phyloP scores from a whole-genome alignment of 2,888 invertebrate genomes.

The Odontocolon sp. region DNA sequence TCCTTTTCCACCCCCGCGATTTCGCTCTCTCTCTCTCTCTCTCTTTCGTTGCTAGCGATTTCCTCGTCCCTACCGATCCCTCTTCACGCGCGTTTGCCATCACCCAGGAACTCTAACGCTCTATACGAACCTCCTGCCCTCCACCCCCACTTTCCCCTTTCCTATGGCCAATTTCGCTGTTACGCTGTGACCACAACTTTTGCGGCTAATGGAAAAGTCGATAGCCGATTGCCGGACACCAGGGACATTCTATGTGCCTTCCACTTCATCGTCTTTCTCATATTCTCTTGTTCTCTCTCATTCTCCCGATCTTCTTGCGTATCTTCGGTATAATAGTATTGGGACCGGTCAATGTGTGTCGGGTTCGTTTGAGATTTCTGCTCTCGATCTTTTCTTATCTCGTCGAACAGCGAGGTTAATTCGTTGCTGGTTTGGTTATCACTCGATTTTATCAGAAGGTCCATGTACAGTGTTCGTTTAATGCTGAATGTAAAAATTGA shows the following conservation, averaged over 20 bases:
- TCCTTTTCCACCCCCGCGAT: slow-evolving; percentile 43
- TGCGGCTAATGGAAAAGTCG: slow-evolving; percentile 79
- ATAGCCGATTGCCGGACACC: slow-evolving; percentile 76
- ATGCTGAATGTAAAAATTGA: no score
- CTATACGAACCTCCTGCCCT: slow-evolving; percentile 19
- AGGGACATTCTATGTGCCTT: slow-evolving; percentile 60
- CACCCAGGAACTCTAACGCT: background rate
- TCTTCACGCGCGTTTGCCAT: slow-evolving; percentile 38
- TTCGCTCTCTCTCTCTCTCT: slow-evolving; percentile 46
- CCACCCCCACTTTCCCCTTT: slow-evolving; percentile 61
- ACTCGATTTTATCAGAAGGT: background rate
- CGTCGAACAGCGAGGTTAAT: slow-evolving; percentile 14
- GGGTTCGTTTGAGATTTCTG: background rate
- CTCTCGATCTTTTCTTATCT: slow-evolving; percentile 18
- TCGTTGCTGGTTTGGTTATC: background rate
- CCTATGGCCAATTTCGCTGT: slow-evolving; percentile 76
- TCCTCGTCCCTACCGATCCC: slow-evolving; percentile 62
- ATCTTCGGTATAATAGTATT: slow-evolving; percentile 9
- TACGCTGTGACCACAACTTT: slow-evolving; percentile 77
- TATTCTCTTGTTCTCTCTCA: slow-evolving; percentile 54
- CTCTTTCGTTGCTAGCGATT: slow-evolving; percentile 53
- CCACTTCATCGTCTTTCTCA: slow-evolving; percentile 48
- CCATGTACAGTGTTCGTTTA: background rate
- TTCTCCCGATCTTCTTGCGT: slow-evolving; percentile 39
- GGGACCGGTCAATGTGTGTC: background rate